A percentile compares a stretch with the other conserved stretches of the same genome.
Evolutionary conservation across 2,797 vertebrate genomes (phyloP).

Genomic region (Labroides dimidiatus): DNA sequence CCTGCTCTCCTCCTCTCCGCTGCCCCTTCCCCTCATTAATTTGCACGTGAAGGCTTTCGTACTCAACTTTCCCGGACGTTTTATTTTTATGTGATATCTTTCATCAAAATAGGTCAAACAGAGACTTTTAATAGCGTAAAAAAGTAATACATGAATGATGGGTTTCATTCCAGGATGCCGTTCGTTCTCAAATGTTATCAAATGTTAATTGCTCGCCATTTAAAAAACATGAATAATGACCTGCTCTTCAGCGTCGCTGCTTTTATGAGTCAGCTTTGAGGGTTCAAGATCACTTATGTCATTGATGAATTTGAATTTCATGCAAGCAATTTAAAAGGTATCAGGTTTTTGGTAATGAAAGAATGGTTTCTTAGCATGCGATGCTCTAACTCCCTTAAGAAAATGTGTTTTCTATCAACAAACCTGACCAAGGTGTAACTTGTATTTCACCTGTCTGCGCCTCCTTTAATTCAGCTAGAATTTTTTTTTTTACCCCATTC

Average conservation of each 20-base stretch:
- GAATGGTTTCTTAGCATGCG: not conserved
- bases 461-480: slow-evolving; percentile 30
- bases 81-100: slow-evolving; percentile 42
- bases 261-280: slow-evolving; percentile 40
- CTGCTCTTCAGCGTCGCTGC: slow-evolving; percentile 46
- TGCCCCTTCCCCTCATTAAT: slow-evolving; percentile 42
- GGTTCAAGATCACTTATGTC: slow-evolving; percentile 49
- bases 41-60: slow-evolving; percentile 44
- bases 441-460: slow-evolving; percentile 21
- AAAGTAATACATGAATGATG: slow-evolving; percentile 48
- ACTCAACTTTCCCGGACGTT: slow-evolving; percentile 22
- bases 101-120: slow-evolving; percentile 46
- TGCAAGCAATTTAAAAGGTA: slow-evolving; percentile 20
- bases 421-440: slow-evolving; percentile 11
- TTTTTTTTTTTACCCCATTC: slow-evolving; percentile 5
- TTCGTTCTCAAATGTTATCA: slow-evolving; percentile 58
- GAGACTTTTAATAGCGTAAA: slow-evolving; percentile 51
- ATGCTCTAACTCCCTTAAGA: not conserved
- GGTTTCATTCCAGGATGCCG: slow-evolving; percentile 48
- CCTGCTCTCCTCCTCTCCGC: slow-evolving; percentile 20
- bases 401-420: slow-evolving; percentile 8
- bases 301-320: slow-evolving; percentile 44
- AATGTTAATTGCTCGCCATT: slow-evolving; percentile 59
- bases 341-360: not conserved
- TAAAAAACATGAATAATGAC: slow-evolving; percentile 49